Base-by-base conservation (phyloP, 1,140 invertebrate genomes). In the Hetaerina americana region DNA sequence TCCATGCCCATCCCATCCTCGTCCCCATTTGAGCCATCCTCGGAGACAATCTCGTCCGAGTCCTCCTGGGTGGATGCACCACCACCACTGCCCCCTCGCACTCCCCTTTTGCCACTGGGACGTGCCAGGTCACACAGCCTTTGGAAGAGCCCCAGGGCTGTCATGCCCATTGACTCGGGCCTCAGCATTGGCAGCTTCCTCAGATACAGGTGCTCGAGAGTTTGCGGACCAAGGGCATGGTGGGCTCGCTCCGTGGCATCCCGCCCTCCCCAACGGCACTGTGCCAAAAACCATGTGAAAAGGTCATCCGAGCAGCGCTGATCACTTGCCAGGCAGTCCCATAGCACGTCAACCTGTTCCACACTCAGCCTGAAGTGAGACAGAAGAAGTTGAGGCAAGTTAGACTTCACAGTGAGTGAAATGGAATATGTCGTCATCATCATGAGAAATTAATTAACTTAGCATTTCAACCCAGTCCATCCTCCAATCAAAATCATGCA, bases 81-180 rank as follows among this genome's bases (percentile, higher is more conserved):
- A 2, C 40, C 40, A 57, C 22, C 15, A n/a, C 15, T 12, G 10
- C 40, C 22, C 15, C 40, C 15, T n/a, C 22, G 15, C 22, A n/a
- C 15, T 18, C 22, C 1, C 40, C 40, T 57, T 57, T 57, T n/a
- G 22, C 40, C 22, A 12, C 22, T 57, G 73, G 92, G 85, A 15
- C 91, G 85, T 0, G 92, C 91, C 70, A 96, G 82, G 78, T 92
- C 93, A 76, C 92, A 95, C 26, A 97, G 80, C 78, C 96, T 93
- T 79, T 96, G 94, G 79, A 96, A 95, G 28, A 97, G 82, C 74
- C 90, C 93, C 2, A 97, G 79, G 3, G 93, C 94, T 71, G 92
- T 94, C 89, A 96, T 95, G 74, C 92, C 95, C 76, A 95, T 95
- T 3, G 85, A 88, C 82, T 96, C 93, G 0, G 94, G 92, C 67